phyloP scores from a whole-genome alignment of 2,113 vertebrate species.

The Heterotilapia buettikoferi region DNA sequence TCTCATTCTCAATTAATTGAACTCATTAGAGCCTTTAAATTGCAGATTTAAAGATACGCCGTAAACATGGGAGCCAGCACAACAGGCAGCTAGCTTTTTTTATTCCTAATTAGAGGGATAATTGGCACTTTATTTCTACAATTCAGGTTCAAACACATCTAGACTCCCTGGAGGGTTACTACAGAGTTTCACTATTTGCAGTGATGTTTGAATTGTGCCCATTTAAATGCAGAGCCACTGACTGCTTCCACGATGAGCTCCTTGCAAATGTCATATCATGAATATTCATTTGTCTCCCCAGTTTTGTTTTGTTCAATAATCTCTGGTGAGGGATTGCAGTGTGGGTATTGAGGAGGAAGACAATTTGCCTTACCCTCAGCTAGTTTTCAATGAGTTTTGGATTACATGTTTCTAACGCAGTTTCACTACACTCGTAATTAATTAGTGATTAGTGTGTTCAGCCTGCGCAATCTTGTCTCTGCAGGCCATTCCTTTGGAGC shows the following conservation, averaged over 20 bases:
- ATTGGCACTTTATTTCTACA: slow-evolving; percentile 64
- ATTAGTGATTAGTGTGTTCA: slow-evolving; percentile 34
- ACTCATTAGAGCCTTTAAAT: slow-evolving; percentile 55
- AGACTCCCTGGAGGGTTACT: slow-evolving; percentile 26
- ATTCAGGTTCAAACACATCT: slow-evolving; percentile 55
- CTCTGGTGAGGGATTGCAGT: slow-evolving; percentile 16
- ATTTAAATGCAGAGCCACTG: slow-evolving; percentile 56
- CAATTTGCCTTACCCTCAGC: not conserved
- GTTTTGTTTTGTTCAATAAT: slow-evolving; percentile 46
- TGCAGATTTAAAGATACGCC: slow-evolving; percentile 56
- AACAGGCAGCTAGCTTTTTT: slow-evolving; percentile 55
- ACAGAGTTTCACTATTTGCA: slow-evolving; percentile 51
- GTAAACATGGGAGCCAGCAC: slow-evolving; percentile 49
- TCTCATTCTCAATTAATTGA: slow-evolving; percentile 62
- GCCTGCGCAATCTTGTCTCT: not conserved
- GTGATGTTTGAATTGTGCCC: slow-evolving; percentile 46
- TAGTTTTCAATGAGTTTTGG: slow-evolving; percentile 4
- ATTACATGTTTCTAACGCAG: slow-evolving; percentile 7
- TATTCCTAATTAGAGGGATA: slow-evolving; percentile 63
- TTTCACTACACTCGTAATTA: slow-evolving; percentile 31
- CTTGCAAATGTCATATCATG: slow-evolving; percentile 55
- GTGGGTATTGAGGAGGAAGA: not conserved
- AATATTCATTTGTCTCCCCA: slow-evolving; percentile 59
- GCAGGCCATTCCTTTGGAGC: not conserved
- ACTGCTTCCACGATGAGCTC: slow-evolving; percentile 41